Evolutionary conservation across 2,888 invertebrate genomes (phyloP), one percentile per base, ranked within the genome.

Genomic region (Trissonchulus latispiculum): DNA sequence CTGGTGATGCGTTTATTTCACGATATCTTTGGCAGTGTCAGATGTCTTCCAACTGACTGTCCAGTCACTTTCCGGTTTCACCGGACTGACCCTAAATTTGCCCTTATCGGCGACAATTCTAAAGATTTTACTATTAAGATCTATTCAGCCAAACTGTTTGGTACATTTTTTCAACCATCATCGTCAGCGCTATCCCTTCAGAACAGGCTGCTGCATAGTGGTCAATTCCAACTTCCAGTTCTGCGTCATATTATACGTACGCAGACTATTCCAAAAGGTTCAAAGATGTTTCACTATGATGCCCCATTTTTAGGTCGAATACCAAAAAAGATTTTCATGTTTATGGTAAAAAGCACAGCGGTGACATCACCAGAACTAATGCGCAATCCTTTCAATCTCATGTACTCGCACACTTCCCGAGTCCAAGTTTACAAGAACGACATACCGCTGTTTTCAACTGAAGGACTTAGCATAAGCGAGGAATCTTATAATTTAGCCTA

Each of bases 381-480:
- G 33, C 66, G 29, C 8, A 64, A 64, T 64, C 66, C 66, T 35
- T 64, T 8, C 66, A 35, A 64, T 31, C 33, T 64, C 33, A 64
- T 64, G 29, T 35, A 64, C n/a, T 32, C 29, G 29, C 29, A 64
- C 33, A 35, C 33, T 32, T 32, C 66, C 29, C 29, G 33, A 18
- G 29, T 64, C 29, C 15, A 31, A n/a, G 32, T 64, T 8, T 64
- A 64, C 66, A 64, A 64, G 33, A 64, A 64, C n/a, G 66, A 64
- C 18, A 8, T 8, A 64, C 66, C 66, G 15, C 18, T 15, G 29
- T 64, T 64, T 35, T 32, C 66, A 64, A 18, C 8, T 18, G 66
- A 64, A 64, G 66, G 66, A 18, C 33, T 35, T 64, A 15, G 8
- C 33, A 32, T 64, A 18, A 8, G 8, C 15, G 66, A n/a, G 33